Base-by-base conservation (phyloP, 2,888 invertebrate species). In the Marronus borbonicus region DNA sequence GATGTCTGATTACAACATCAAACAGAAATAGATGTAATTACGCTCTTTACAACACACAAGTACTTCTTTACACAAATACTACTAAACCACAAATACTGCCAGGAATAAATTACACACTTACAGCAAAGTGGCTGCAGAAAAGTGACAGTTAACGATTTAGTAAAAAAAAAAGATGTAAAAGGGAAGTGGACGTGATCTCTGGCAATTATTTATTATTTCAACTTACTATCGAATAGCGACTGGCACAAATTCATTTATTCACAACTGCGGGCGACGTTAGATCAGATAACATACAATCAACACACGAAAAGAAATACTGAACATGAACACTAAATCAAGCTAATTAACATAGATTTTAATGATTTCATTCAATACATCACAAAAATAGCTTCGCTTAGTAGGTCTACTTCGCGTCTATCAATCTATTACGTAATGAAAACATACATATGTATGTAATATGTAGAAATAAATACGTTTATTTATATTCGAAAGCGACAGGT, bases 201-300 rank as follows among this genome's bases (percentile, higher is more conserved):
- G 36, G 69, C 69, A 69, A 69, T 69, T 69, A 75, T 75, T 60
- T 75, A 75, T 75, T 75, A 50, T 44, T 75, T 64, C 75, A 75
- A 75, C 64, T 64, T 60, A 75, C 64, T 75, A 50, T 75, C 75
- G 50, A 75, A 75, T 65, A 64, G 55, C 75, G 65, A 64, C 49
- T 62, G 58, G 64, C 64, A 75, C 75, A 62, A 75, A 50, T 75
- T 75, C 75, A 62, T 75, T 75, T 75, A 75, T 75, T 75, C 75
- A 62, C 62, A 50, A 75, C 75, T 75, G 50, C 64, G 50, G 65
- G 75, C 75, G 75, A 75, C 64, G 64, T 75, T 75, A 75, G 64
- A 75, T 75, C 75, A 75, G 75, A 75, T 75, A 75, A 75, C 44
- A 24, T 28, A 58, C 75, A 75, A 75, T 75, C 75, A 50, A 64